A percentile compares a stretch with the other conserved stretches of the same genome.
Evolutionary conservation across 2,888 invertebrate species (phyloP).

Genomic region (Myopa testacea): DNA sequence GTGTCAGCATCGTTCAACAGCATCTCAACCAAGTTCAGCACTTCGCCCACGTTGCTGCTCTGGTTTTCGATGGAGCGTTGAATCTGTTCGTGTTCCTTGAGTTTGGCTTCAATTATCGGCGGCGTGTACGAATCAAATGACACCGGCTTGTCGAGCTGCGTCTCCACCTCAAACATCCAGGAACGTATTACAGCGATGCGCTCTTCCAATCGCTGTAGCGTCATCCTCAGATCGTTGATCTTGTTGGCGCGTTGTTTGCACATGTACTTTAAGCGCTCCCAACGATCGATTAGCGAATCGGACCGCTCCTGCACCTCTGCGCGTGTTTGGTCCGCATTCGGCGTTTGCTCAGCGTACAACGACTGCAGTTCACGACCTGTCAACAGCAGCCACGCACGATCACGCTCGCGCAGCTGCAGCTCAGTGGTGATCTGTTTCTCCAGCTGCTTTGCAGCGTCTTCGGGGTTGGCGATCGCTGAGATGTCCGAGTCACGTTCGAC

Average conservation of each 20-base stretch:
- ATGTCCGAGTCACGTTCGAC: slow-evolving; percentile 73
- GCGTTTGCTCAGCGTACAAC: slow-evolving; percentile 74
- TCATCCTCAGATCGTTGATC: slow-evolving; percentile 78
- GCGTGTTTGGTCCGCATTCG: slow-evolving; percentile 73
- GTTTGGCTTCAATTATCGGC: slow-evolving; percentile 75
- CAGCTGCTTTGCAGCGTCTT: slow-evolving; percentile 78
- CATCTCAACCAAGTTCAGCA: slow-evolving; percentile 82
- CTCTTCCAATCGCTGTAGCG: slow-evolving; percentile 78
- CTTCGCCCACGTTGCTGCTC: slow-evolving; percentile 81
- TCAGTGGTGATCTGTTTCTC: slow-evolving; percentile 83
- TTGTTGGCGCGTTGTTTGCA: slow-evolving; percentile 78
- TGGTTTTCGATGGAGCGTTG: slow-evolving; percentile 82
- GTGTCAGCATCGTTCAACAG: slow-evolving; percentile 80
- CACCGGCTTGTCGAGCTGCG: slow-evolving; percentile 76
- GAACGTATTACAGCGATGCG: slow-evolving; percentile 78
- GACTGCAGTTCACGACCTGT: slow-evolving; percentile 77
- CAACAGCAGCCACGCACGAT: slow-evolving; percentile 81
- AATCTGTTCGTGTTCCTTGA: slow-evolving; percentile 79
- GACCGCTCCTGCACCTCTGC: slow-evolving; percentile 71
- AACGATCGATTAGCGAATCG: slow-evolving; percentile 75
- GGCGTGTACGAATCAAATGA: slow-evolving; percentile 76
- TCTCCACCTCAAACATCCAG: slow-evolving; percentile 80
- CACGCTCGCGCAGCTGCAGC: slow-evolving; percentile 80
- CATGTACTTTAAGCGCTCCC: slow-evolving; percentile 76
- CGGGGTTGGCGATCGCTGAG: slow-evolving; percentile 75